phyloP scores from a whole-genome alignment of 1,140 invertebrate genomes.

The Trachelipus rathkii region DNA sequence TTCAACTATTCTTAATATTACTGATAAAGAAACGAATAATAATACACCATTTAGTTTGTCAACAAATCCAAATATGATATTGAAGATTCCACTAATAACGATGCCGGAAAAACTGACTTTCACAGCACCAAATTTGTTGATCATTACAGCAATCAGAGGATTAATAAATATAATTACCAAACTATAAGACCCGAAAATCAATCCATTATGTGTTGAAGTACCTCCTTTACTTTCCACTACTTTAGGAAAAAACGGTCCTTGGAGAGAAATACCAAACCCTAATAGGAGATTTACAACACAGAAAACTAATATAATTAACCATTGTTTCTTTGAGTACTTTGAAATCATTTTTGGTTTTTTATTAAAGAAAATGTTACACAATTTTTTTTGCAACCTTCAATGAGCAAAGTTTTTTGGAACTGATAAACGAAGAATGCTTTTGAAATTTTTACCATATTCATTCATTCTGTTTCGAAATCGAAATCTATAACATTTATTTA shows the following conservation, averaged over 20 bases:
- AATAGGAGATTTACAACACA: slow-evolving; percentile 4
- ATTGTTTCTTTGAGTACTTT: slow-evolving; percentile 19
- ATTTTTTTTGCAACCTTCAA: too few species aligned
- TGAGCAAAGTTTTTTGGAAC: too few species aligned
- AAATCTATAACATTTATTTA: too few species aligned
- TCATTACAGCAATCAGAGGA: neutral
- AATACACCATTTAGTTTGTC: neutral
- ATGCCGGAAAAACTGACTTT: slow-evolving; percentile 11
- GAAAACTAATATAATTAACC: neutral
- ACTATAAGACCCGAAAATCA: slow-evolving; percentile 22
- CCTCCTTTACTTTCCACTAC: slow-evolving; percentile 23
- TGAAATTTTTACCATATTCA: too few species aligned
- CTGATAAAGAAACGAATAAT: slow-evolving; percentile 13
- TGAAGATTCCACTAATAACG: neutral
- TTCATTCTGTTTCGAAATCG: too few species aligned
- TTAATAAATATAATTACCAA: slow-evolving; percentile 22
- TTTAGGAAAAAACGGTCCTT: slow-evolving; percentile 24
- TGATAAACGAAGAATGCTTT: too few species aligned
- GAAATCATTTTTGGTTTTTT: neutral
- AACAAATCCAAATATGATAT: slow-evolving; percentile 23
- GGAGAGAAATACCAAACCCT: slow-evolving; percentile 1
- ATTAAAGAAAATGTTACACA: too few species aligned
- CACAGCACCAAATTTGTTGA: slow-evolving; percentile 16
- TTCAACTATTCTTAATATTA: slow-evolving; percentile 19
- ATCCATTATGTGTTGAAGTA: slow-evolving; percentile 19